phyloP scores from a whole-genome alignment of 2,113 vertebrate genomes.

The Anhinga rufa region DNA sequence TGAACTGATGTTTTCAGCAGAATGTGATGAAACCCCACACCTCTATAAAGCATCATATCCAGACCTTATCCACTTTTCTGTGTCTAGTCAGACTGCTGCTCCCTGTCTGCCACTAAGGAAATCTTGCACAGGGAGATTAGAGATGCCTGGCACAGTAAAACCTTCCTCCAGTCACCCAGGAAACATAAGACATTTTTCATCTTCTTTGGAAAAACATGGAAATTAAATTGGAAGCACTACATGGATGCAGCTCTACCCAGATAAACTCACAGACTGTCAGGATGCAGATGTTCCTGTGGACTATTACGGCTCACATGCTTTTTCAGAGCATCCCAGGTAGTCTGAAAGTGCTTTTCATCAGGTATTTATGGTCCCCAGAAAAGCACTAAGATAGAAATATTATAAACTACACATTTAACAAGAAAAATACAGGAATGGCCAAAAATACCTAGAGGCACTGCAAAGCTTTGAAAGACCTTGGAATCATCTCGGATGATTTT shows the following conservation, averaged over 20 bases:
- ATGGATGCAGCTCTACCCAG: not conserved
- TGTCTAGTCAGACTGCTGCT: not conserved
- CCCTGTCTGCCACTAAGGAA: not conserved
- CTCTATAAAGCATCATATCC: not conserved
- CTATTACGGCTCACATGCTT: not conserved
- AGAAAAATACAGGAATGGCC: not conserved
- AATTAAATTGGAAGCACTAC: slow-evolving; percentile 28
- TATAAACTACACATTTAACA: not conserved
- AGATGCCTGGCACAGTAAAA: slow-evolving; percentile 13
- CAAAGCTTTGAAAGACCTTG: not conserved
- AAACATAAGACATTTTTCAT: slow-evolving; percentile 20
- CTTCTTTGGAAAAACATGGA: slow-evolving; percentile 3
- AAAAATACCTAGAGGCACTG: not conserved
- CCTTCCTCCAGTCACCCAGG: slow-evolving; percentile 27
- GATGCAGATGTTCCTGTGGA: slow-evolving; percentile 23
- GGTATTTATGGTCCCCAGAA: slow-evolving; percentile 10
- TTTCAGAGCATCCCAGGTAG: slow-evolving; percentile 10
- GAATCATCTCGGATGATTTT: not conserved
- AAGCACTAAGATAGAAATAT: not conserved
- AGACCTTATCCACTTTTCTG: not conserved
- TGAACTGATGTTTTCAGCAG: not conserved
- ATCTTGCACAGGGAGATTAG: not conserved
- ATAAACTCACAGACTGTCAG: slow-evolving; percentile 23
- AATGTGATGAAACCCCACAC: not conserved
- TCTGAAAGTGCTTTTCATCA: not conserved